A percentile compares a stretch with the other conserved stretches of the same genome.
These are phyloP conservation scores for Caenorhabditis remanei DNA, from an alignment of 1,140 invertebrate genomes.

Conservation along the genomic window DNA sequence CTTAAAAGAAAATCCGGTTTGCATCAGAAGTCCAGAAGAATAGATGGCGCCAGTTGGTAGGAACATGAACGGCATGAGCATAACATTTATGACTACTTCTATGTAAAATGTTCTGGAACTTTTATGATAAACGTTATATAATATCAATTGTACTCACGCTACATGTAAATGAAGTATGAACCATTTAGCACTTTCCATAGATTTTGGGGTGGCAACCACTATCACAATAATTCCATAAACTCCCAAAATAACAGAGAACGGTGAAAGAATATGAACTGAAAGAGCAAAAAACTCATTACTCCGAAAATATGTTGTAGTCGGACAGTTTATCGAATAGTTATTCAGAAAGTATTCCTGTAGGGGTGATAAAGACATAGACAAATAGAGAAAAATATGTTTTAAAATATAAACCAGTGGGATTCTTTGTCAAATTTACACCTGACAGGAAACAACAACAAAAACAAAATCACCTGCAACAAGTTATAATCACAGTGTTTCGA, in stretches of 20 bases:
- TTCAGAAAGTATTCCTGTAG: not conserved
- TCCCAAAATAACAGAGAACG: not conserved
- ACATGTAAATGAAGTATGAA: not conserved
- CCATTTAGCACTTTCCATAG: constrained; percentile 10
- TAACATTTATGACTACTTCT: not conserved
- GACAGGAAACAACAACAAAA: no score
- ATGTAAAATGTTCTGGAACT: not conserved
- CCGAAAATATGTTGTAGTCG: not conserved
- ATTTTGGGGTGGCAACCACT: not conserved
- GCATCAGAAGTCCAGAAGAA: not conserved
- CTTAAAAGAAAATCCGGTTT: not conserved
- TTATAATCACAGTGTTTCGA: no score
- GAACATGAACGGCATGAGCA: not conserved
- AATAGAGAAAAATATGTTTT: no score
- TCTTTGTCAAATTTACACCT: no score
- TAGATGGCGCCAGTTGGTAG: not conserved
- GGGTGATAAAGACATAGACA: not conserved
- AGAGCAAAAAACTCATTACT: not conserved
- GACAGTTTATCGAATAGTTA: not conserved
- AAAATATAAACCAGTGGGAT: no score
- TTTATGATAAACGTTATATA: not conserved
- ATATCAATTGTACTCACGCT: not conserved
- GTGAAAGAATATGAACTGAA: not conserved
- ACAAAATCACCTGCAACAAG: no score
- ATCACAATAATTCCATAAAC: not conserved